Percentiles rank a stretch among this genome's conserved stretches.
These are phyloP conservation scores for Vanessa cardui DNA, from an alignment of 2,888 invertebrate genomes.

Conservation along the genomic window DNA sequence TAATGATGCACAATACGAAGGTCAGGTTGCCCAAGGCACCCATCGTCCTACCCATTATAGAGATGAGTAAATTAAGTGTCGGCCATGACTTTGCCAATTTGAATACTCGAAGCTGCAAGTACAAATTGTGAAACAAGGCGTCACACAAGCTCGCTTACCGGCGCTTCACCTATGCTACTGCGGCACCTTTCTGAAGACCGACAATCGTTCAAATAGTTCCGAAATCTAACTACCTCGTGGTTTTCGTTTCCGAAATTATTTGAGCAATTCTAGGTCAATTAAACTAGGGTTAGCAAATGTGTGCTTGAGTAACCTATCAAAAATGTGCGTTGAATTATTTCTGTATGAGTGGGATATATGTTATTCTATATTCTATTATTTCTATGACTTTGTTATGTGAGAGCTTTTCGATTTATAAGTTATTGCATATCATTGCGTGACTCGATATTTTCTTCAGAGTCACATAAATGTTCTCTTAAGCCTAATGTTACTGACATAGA, in stretches of 20 bases:
- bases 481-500: slow-evolving; percentile 65
- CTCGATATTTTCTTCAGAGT: slow-evolving; percentile 41
- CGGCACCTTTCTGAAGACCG: slow-evolving; percentile 62
- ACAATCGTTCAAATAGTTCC: slow-evolving; percentile 57
- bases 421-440: slow-evolving; percentile 38
- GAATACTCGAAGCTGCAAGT: slow-evolving; percentile 95
- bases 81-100: slow-evolving; percentile 99
- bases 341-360: slow-evolving; percentile 82
- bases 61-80: slow-evolving; percentile 96
- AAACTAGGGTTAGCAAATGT: slow-evolving; percentile 70
- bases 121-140: slow-evolving; percentile 83
- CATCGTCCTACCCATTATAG: slow-evolving; percentile 97
- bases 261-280: slow-evolving; percentile 64
- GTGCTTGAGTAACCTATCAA: slow-evolving; percentile 78
- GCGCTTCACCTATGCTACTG: slow-evolving; percentile 83
- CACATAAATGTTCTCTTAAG: slow-evolving; percentile 42
- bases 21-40: slow-evolving; percentile 97
- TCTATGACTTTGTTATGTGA: slow-evolving; percentile 53
- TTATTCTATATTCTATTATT: slow-evolving; percentile 51
- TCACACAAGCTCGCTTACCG: slow-evolving; percentile 82
- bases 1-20: slow-evolving; percentile 97
- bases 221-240: slow-evolving; percentile 10
- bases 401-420: slow-evolving; percentile 50
- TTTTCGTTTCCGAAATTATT: slow-evolving; percentile 17
- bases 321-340: slow-evolving; percentile 75